Base-by-base conservation (phyloP, 92 coral and sea anemone genomes). In the Hydrozoanthus gracilis region DNA sequence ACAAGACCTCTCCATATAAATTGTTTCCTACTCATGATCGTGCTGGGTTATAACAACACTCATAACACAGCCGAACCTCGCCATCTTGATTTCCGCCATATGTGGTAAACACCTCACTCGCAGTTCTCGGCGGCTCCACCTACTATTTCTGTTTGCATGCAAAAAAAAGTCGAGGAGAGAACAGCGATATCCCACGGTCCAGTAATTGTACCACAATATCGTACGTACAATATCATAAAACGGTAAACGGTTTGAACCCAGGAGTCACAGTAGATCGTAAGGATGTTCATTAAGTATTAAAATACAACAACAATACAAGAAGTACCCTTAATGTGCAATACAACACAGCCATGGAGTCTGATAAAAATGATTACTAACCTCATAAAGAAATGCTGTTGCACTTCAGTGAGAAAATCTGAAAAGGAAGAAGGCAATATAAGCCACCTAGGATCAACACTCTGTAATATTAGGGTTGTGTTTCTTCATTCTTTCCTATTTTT, bases 1-100 rank as follows among this genome's bases (percentile, higher is more conserved):
- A 51, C 74, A 10, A n/a, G 27, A 49, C 91, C 91, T 48, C 83
- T 49, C 54, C 44, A 83, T 3, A 3, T 20, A 70, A 88, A 88
- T 72, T 87, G 91, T 10, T 44, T 73, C 27, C 62, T 88, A 65
- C 45, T 8, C 52, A 62, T 74, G 65, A 82, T 73, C 67, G 73
- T 52, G 11, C 75, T 88, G 18, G 39, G 11, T 15, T 77, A 77
- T 55, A 66, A 66, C 71, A 5, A 66, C 45, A 16, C 71, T 35
- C 17, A 13, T 56, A 69, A 75, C 69, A 18, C 71, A 66, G 35
- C 3, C 45, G 35, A 66, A 7, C 14, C 71, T 11, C 71, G 11
- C 45, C 4, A 11, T 8, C 9, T 67, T 20, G 44, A 67, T 27
- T 3, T 66, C 35, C 4, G 45, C 71, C 71, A 66, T 17, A 66